Evolutionary conservation across 2,797 vertebrate species (phyloP).

Genomic region (Lithobates sylvaticus): DNA sequence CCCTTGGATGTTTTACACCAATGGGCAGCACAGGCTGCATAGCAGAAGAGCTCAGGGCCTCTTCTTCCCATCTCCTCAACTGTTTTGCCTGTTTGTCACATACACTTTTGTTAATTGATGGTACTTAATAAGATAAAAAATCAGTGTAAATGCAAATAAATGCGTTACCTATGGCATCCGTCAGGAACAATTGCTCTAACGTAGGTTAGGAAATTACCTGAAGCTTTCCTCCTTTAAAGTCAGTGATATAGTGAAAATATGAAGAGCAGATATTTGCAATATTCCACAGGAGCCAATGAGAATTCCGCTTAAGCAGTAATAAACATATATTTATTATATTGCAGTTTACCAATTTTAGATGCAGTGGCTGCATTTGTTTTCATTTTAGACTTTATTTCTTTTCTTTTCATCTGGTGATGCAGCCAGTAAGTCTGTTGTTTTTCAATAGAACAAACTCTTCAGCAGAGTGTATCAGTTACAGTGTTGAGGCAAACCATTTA

Average conservation of each 20-base stretch:
- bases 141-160: slow-evolving; percentile 2
- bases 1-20: not conserved
- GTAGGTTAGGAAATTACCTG: not conserved
- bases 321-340: no score
- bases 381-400: no score
- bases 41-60: not conserved
- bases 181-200: not conserved
- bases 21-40: not conserved
- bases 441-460: no score
- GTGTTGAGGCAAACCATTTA: no score
- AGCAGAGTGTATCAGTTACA: no score
- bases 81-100: not conserved
- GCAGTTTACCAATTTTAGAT: no score
- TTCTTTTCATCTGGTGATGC: no score
- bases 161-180: not conserved
- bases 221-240: not conserved
- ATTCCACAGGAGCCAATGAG: not conserved
- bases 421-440: no score
- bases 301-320: not conserved
- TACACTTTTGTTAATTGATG: not conserved
- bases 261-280: not conserved
- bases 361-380: no score
- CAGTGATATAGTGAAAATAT: not conserved
- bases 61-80: not conserved
- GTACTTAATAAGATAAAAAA: not conserved